These are phyloP conservation scores for Antennarius striatus DNA, from an alignment of 2,113 vertebrate genomes.

Conservation along the genomic window DNA sequence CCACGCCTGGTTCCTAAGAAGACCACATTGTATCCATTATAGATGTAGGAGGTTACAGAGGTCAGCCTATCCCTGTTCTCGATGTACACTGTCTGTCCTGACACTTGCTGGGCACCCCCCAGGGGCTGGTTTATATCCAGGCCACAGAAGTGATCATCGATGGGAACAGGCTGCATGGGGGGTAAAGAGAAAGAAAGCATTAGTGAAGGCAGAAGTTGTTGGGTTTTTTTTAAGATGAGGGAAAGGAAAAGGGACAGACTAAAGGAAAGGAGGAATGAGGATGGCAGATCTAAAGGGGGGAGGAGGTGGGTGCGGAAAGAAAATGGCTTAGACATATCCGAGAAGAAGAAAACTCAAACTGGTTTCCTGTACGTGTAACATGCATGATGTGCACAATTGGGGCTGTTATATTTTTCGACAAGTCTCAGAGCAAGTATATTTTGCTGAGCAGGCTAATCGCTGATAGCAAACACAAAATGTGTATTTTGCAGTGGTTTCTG, in stretches of 20 bases:
- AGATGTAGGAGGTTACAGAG: slow-evolving; percentile 89
- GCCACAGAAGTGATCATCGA: slow-evolving; percentile 95
- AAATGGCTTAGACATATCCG: slow-evolving; percentile 55
- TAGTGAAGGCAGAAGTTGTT: not conserved
- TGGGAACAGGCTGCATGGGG: slow-evolving; percentile 89
- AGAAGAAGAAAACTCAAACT: slow-evolving; percentile 48
- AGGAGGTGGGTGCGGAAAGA: slow-evolving; percentile 33
- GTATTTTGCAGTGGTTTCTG: slow-evolving; percentile 63
- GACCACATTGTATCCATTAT: slow-evolving; percentile 90
- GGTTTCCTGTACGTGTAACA: slow-evolving; percentile 47
- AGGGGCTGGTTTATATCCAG: slow-evolving; percentile 97
- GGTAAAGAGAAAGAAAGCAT: not conserved
- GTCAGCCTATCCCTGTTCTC: slow-evolving; percentile 91
- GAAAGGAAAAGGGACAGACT: slow-evolving; percentile 6
- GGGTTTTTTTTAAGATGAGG: not conserved
- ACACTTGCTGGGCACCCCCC: slow-evolving; percentile 89
- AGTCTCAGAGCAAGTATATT: slow-evolving; percentile 30
- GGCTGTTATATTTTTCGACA: slow-evolving; percentile 51
- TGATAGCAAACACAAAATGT: slow-evolving; percentile 57
- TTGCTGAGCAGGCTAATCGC: slow-evolving; percentile 54
- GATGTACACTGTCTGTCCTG: slow-evolving; percentile 85
- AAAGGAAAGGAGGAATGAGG: slow-evolving; percentile 22
- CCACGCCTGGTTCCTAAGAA: slow-evolving; percentile 92
- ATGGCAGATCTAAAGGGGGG: slow-evolving; percentile 39
- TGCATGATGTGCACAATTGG: slow-evolving; percentile 45